Conservation (phyloP, 2,113 vertebrate genomes). For the Nothoprocta perdicaria region DNA sequence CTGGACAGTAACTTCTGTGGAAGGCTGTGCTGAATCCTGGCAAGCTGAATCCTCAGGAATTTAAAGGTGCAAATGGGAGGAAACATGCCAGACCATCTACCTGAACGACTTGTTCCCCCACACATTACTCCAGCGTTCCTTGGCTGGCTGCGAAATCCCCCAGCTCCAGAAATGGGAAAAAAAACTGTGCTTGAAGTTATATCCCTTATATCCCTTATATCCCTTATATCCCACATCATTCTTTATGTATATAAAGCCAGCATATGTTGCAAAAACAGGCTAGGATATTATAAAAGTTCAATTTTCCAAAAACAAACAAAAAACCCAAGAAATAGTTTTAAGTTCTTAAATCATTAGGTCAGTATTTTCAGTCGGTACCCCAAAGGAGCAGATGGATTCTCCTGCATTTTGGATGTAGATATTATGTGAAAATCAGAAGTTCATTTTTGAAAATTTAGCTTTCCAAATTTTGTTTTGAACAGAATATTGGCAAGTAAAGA, state of each 20-base stretch:
- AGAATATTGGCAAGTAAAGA: background rate
- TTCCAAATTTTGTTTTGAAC: background rate
- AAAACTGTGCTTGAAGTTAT: background rate
- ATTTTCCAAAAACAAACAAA: background rate
- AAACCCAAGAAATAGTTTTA: background rate
- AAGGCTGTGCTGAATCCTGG: constrained; percentile 11
- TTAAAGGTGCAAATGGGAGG: constrained; percentile 15
- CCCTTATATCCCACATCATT: background rate
- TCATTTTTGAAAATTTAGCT: background rate
- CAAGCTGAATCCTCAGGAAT: background rate
- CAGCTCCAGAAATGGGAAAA: constrained; percentile 24
- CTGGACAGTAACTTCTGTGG: background rate
- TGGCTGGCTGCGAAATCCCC: constrained; percentile 28
- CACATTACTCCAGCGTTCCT: constrained; percentile 57
- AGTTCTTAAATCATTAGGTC: background rate
- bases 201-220: too few relatives aligned
- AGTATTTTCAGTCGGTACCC: background rate
- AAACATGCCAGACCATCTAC: constrained; percentile 53
- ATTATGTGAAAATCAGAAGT: background rate
- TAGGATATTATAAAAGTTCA: background rate
- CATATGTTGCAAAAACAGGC: background rate
- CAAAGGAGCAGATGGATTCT: background rate
- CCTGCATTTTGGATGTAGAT: background rate
- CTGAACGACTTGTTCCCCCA: constrained; percentile 48
- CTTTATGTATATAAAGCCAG: background rate